Conservation (phyloP, 2,113 vertebrate genomes). For the Leiothrix lutea region DNA sequence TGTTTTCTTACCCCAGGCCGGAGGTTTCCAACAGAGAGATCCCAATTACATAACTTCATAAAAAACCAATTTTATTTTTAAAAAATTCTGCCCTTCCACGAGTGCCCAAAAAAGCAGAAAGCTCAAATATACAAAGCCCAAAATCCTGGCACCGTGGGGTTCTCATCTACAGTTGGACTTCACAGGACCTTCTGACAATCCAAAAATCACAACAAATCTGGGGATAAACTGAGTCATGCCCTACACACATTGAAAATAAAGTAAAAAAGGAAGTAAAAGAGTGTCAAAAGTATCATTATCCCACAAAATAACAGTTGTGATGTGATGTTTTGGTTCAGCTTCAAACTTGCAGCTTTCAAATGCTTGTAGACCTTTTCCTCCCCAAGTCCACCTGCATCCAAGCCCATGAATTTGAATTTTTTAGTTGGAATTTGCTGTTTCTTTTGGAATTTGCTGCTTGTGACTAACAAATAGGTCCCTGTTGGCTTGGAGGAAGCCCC, state of each 20-base stretch:
- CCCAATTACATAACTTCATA: neutral
- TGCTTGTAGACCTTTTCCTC: neutral
- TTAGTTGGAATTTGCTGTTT: neutral
- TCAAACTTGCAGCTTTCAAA: neutral
- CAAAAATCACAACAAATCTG: neutral
- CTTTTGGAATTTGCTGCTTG: neutral
- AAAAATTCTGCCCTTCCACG: neutral
- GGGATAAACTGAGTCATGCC: neutral
- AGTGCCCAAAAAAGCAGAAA: neutral
- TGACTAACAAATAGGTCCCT: neutral
- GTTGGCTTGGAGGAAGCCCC: neutral
- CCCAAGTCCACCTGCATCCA: neutral
- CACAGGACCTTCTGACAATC: neutral
- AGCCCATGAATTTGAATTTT: fast-evolving
- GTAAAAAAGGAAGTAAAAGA: neutral
- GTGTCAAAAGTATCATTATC: neutral
- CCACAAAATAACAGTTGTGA: neutral
- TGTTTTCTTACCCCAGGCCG: neutral
- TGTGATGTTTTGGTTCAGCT: neutral
- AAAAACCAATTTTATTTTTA: neutral
- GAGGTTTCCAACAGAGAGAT: neutral
- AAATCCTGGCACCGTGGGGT: neutral
- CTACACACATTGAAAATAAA: neutral
- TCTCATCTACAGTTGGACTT: neutral
- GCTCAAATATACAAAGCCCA: neutral